Conservation (phyloP, 37 sponge, comb jelly and placozoan species). For the Oopsacas minuta region DNA sequence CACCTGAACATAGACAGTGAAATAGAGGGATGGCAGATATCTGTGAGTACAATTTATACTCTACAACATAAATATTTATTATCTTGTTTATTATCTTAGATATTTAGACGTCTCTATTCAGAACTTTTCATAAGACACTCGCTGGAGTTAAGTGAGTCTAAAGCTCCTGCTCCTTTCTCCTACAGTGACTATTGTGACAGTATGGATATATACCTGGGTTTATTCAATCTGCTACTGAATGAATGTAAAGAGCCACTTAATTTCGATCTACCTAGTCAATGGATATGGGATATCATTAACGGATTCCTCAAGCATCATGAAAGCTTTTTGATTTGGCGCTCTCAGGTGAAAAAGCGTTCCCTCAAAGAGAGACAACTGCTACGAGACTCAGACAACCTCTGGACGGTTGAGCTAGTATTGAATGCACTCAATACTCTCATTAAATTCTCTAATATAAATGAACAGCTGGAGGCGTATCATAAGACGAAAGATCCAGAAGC, state of each 20-base stretch:
- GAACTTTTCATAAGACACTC: neutral
- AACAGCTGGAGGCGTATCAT: slow-evolving; percentile 39
- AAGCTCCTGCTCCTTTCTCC: neutral
- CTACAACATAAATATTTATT: neutral
- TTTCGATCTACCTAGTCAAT: slow-evolving; percentile 80
- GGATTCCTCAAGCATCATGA: slow-evolving; percentile 79
- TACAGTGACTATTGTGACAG: slow-evolving; percentile 14
- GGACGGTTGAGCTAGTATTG: slow-evolving; percentile 87
- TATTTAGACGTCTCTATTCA: neutral
- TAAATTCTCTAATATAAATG: slow-evolving; percentile 79
- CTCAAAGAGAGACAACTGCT: slow-evolving; percentile 7
- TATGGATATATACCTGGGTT: slow-evolving; percentile 9
- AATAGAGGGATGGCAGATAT: neutral
- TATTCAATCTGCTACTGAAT: slow-evolving; percentile 6
- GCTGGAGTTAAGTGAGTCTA: neutral
- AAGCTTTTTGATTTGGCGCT: slow-evolving; percentile 14
- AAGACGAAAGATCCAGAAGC: neutral
- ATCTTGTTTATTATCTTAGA: no score
- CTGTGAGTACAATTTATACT: neutral
- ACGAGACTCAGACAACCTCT: slow-evolving; percentile 20
- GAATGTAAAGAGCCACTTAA: slow-evolving; percentile 58
- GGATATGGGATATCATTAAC: slow-evolving; percentile 98
- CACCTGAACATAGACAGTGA: neutral
- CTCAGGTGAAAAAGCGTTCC: neutral
- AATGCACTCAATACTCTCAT: slow-evolving; percentile 87